These are phyloP conservation scores for Patella depressa DNA, from an alignment of 2,888 invertebrate genomes.

Conservation along the genomic window DNA sequence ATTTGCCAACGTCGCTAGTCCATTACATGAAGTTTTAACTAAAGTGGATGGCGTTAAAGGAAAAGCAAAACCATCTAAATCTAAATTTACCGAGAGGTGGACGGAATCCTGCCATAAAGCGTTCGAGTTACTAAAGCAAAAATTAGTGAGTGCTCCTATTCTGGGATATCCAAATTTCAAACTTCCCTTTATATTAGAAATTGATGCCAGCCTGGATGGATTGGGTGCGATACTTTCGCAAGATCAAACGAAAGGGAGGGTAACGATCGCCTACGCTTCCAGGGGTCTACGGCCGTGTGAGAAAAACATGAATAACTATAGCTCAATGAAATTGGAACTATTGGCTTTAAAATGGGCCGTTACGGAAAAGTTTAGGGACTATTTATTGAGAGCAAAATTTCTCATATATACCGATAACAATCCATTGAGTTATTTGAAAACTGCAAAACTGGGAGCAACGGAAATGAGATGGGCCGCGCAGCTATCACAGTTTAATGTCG, in stretches of 20 bases:
- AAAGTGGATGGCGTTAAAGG: conserved; percentile 1
- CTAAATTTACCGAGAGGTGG: conserved; percentile 19
- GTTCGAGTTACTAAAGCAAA: conserved; percentile 33
- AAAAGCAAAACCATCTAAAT: background rate
- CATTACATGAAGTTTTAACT: conserved; percentile 23
- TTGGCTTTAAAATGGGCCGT: conserved; percentile 40
- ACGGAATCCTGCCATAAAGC: conserved; percentile 22
- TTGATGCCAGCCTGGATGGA: conserved; percentile 36
- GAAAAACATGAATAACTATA: conserved; percentile 38
- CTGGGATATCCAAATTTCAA: conserved; percentile 39
- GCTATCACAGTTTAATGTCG: conserved; percentile 37
- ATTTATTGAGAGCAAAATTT: conserved; percentile 31
- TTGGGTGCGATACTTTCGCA: conserved; percentile 40
- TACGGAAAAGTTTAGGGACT: conserved; percentile 36
- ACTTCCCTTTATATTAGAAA: conserved; percentile 37
- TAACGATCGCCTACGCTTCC: conserved; percentile 39
- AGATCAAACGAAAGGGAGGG: conserved; percentile 26
- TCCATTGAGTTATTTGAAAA: conserved; percentile 33
- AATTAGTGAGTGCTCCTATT: conserved; percentile 29
- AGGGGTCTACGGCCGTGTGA: conserved; percentile 33
- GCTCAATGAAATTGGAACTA: conserved; percentile 38
- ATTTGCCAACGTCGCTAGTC: conserved; percentile 31
- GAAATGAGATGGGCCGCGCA: conserved; percentile 41
- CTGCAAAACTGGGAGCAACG: conserved; percentile 41
- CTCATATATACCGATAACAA: conserved; percentile 40